These are phyloP conservation scores for Magallana gigas DNA, from an alignment of 1,140 invertebrate species.

Conservation along the genomic window DNA sequence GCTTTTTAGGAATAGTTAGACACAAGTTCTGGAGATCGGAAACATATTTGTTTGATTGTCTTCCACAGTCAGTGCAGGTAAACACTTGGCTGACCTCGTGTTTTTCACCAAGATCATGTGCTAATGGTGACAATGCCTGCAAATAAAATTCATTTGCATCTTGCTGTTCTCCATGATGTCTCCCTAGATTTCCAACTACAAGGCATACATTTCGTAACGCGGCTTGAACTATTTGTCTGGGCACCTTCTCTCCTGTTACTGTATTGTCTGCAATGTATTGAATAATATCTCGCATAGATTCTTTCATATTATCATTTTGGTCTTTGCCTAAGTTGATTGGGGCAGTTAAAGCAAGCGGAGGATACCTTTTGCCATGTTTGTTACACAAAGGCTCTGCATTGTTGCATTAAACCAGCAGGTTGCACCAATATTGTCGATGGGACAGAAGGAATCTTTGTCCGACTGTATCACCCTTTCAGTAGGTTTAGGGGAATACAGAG, in stretches of 20 bases:
- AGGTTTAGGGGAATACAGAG: background rate
- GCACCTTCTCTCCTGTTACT: background rate
- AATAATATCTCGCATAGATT: background rate
- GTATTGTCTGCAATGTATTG: background rate
- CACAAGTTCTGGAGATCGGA: background rate
- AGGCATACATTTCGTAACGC: background rate
- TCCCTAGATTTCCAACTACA: background rate
- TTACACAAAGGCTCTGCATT: background rate
- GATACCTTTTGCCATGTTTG: background rate
- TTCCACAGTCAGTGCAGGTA: background rate
- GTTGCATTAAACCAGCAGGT: slow-evolving; percentile 1
- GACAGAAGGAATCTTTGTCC: background rate
- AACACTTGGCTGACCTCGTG: background rate
- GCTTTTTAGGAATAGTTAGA: background rate
- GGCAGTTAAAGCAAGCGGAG: background rate
- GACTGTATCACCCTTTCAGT: background rate
- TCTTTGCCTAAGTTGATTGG: background rate
- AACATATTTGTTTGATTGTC: background rate
- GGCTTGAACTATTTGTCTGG: background rate
- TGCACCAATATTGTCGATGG: background rate
- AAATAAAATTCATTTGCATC: slow-evolving; percentile 24
- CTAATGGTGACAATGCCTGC: background rate
- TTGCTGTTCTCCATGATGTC: background rate
- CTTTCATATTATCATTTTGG: background rate
- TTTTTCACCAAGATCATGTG: background rate